Percentiles rank a stretch among this genome's conserved stretches.
phyloP scores from a whole-genome alignment of 2,888 invertebrate species.

The Tholera decimalis region DNA sequence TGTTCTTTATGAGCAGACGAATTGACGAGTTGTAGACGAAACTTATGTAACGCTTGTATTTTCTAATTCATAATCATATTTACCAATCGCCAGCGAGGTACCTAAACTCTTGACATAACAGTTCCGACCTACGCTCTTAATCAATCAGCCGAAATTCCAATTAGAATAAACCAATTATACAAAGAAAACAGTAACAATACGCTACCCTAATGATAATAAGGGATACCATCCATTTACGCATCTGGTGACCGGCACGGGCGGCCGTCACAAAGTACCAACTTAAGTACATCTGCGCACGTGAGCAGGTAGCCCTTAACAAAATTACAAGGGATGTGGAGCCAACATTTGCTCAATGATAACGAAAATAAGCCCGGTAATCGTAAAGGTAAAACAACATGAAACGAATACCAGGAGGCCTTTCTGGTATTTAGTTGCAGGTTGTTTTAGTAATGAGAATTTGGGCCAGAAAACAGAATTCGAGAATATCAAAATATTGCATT shows the following conservation, averaged over 20 bases:
- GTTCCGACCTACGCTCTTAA: conserved; percentile 32
- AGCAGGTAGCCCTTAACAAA: conserved; percentile 51
- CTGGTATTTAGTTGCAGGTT: conserved; percentile 17
- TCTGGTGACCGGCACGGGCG: conserved; percentile 55
- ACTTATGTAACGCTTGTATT: too few species aligned
- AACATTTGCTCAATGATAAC: conserved; percentile 54
- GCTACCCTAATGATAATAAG: conserved; percentile 52
- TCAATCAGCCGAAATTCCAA: conserved; percentile 39
- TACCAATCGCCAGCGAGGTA: not conserved
- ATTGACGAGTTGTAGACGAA: too few species aligned
- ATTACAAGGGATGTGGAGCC: conserved; percentile 56
- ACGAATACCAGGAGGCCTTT: too few species aligned
- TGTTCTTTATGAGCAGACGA: too few species aligned
- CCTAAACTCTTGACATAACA: conserved; percentile 11
- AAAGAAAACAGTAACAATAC: conserved; percentile 54
- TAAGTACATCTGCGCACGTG: conserved; percentile 56
- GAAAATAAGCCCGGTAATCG: conserved; percentile 49
- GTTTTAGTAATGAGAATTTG: not conserved
- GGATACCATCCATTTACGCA: conserved; percentile 54
- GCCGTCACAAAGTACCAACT: conserved; percentile 51
- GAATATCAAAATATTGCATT: too few species aligned
- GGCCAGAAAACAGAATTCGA: too few species aligned
- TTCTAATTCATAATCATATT: not conserved
- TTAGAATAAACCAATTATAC: conserved; percentile 55
- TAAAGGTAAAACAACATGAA: too few species aligned